A percentile compares a stretch with the other conserved stretches of the same genome.
Evolutionary conservation across 2,113 vertebrate species (phyloP).

Genomic region (Tursiops truncatus): DNA sequence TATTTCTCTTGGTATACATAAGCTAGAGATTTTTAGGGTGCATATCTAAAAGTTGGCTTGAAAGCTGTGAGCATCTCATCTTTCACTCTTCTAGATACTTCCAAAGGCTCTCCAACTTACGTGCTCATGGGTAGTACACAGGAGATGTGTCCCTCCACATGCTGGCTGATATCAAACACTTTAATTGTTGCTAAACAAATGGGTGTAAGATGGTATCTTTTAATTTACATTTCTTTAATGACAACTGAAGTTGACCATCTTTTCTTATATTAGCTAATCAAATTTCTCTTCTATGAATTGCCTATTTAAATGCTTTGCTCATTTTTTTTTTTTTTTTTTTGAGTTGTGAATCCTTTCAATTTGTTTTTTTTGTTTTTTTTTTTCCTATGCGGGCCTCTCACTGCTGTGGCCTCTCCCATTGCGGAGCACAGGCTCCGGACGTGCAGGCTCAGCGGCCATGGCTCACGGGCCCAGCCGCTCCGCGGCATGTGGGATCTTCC

Average conservation of each 20-base stretch:
- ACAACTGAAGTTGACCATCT: not conserved
- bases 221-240: not conserved
- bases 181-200: not conserved
- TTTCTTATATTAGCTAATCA: not conserved
- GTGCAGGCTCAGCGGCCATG: too few relatives aligned
- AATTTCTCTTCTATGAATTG: not conserved
- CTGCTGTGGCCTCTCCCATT: too few relatives aligned
- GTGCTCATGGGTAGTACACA: rapidly evolving
- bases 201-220: not conserved
- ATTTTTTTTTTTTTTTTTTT: not conserved
- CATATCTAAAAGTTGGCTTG: not conserved
- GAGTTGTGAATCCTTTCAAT: too few relatives aligned
- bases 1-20: not conserved
- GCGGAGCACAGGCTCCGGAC: too few relatives aligned
- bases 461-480: too few relatives aligned
- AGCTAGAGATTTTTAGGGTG: not conserved
- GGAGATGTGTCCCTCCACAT: rapidly evolving
- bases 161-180: not conserved
- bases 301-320: too few relatives aligned
- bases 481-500: too few relatives aligned
- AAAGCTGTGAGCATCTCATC: not conserved
- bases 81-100: not conserved
- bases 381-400: not conserved
- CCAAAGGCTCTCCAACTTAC: not conserved
- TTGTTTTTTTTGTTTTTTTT: too few relatives aligned